Percentiles rank a stretch among this genome's conserved stretches.
Conservation (phyloP, 2,888 invertebrate genomes). For the Crematogaster levior region DNA sequence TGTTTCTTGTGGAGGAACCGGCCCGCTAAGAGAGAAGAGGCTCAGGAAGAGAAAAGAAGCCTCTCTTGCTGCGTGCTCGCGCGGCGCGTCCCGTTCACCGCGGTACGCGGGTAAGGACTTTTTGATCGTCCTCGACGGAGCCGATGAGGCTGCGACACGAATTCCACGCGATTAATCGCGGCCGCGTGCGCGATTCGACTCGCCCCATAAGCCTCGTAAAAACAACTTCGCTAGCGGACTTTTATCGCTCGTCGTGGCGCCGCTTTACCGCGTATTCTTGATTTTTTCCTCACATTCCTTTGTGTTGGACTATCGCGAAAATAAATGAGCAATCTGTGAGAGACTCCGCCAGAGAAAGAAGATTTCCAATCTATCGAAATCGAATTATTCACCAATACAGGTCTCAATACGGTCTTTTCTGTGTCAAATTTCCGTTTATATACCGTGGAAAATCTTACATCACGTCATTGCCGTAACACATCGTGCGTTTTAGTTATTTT, state of each 20-base stretch:
- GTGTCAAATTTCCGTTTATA: constrained; percentile 23
- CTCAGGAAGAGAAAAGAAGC: constrained; percentile 67
- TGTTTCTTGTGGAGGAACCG: constrained; percentile 60
- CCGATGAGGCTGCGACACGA: constrained; percentile 62
- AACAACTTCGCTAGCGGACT: constrained; percentile 27
- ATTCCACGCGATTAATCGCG: constrained; percentile 57
- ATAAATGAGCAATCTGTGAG: background rate
- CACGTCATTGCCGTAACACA: constrained; percentile 57
- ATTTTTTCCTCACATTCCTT: background rate
- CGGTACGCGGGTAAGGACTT: constrained; percentile 69
- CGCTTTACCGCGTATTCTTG: background rate
- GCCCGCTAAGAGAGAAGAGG: constrained; percentile 56
- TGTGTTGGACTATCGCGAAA: background rate
- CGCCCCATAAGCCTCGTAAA: constrained; percentile 15
- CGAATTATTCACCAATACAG: background rate
- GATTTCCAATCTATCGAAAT: background rate
- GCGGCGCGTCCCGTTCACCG: constrained; percentile 66
- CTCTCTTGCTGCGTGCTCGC: constrained; percentile 38
- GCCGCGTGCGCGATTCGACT: constrained; percentile 51
- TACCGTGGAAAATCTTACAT: constrained; percentile 58
- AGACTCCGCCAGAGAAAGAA: background rate
- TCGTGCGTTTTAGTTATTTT: constrained; percentile 70
- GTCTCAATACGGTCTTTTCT: background rate
- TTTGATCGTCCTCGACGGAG: constrained; percentile 64
- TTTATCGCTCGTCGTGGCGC: background rate